These are phyloP conservation scores for Selene dorsalis DNA, from an alignment of 2,797 vertebrate genomes.

Conservation along the genomic window DNA sequence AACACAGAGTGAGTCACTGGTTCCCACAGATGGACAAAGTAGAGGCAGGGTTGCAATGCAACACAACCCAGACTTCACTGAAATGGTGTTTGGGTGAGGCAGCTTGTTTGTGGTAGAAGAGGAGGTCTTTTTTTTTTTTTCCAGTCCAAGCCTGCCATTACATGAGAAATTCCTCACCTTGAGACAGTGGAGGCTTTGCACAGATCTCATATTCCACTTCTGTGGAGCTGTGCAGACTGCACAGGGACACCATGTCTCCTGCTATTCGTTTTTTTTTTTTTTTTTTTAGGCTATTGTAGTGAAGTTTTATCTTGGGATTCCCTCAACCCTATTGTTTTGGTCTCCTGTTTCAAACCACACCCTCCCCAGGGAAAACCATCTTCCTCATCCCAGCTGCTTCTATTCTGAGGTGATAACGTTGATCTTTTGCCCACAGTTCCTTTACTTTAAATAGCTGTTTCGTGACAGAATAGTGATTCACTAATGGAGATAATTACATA, in stretches of 20 bases:
- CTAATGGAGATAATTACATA: slow-evolving; percentile 18
- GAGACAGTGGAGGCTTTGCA: slow-evolving; percentile 17
- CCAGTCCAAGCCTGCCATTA: slow-evolving; percentile 37
- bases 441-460: slow-evolving; percentile 8
- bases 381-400: background rate
- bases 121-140: background rate
- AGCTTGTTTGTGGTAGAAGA: slow-evolving; percentile 8
- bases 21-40: background rate
- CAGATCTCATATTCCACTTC: slow-evolving; percentile 37
- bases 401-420: background rate
- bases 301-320: background rate
- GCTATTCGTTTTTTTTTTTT: slow-evolving; percentile 48
- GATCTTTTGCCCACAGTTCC: background rate
- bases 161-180: slow-evolving; percentile 64
- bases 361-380: background rate
- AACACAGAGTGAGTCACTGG: background rate
- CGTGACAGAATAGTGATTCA: slow-evolving; percentile 25
- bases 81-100: slow-evolving; percentile 41
- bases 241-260: background rate
- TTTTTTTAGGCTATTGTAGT: slow-evolving; percentile 37
- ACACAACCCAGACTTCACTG: slow-evolving; percentile 19
- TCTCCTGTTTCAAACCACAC: slow-evolving; percentile 69
- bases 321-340: background rate
- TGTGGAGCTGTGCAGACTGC: background rate
- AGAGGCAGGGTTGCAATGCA: background rate